Evolutionary conservation across 2,888 invertebrate species (phyloP).

Genomic region (Andrena fulva): DNA sequence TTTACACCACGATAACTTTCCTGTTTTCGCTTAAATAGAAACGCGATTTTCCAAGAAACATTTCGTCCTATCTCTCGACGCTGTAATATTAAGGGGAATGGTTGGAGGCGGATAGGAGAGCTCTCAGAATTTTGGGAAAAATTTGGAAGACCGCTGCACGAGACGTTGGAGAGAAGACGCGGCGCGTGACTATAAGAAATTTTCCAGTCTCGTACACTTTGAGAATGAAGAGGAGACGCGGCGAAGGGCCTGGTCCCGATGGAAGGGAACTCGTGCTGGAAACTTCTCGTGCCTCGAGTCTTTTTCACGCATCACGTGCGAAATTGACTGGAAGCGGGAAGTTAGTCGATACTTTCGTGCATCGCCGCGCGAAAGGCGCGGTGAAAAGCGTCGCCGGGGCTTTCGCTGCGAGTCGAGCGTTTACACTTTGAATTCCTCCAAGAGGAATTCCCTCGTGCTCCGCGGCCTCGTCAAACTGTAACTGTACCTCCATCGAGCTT

Average conservation of each 20-base stretch:
- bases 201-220: constrained; percentile 57
- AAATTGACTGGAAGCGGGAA: constrained; percentile 64
- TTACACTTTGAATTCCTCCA: constrained; percentile 13
- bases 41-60: no score
- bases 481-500: background rate
- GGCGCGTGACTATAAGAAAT: constrained; percentile 58
- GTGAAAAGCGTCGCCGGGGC: constrained; percentile 23
- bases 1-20: no score
- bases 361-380: constrained; percentile 25
- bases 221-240: constrained; percentile 23
- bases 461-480: background rate
- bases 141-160: constrained; percentile 28
- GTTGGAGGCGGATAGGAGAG: background rate
- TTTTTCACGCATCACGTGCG: constrained; percentile 62
- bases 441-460: background rate
- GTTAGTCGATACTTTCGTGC: constrained; percentile 53
- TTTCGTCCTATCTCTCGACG: no score
- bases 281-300: constrained; percentile 36
- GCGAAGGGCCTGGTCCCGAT: constrained; percentile 22
- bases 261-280: constrained; percentile 38
- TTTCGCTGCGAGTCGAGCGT: background rate
- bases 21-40: no score
- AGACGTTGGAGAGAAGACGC: constrained; percentile 36
- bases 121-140: constrained; percentile 30
- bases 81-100: no score